Base-by-base conservation (phyloP, 2,888 invertebrate species). In the Acleris cristana region DNA sequence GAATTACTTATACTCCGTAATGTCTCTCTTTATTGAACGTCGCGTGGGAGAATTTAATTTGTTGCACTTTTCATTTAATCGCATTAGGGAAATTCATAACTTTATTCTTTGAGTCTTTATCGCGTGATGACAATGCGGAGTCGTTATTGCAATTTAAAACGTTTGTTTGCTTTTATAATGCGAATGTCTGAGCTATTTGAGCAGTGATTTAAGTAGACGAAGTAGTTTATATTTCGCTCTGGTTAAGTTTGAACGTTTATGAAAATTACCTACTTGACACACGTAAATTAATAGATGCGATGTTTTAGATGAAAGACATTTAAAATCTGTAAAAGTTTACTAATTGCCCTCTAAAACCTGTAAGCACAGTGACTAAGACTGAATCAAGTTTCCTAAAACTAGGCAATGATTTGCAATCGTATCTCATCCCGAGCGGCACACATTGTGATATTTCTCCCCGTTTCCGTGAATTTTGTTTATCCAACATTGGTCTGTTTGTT, bases 401-500 rank as follows among this genome's bases (percentile, higher is more conserved):
- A 72, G 74, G 74, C 18, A 60, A 61, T 53, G 60, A 76, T 84
- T 84, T 79, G 86, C 86, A 80, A 82, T 80, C 80, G 80, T 74
- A 72, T 81, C 83, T 84, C 88, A 86, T 85, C 89, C 85, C 81
- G 16, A 48, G 86, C 76, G 79, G 80, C 73, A 79, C 78, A 83
- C 81, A 87, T 88, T 87, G 88, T 89, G 81, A 83, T 86, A 90
- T 90, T 89, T 89, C 89, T 89, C 87, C 86, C 85, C 83, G 86
- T 90, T 90, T 90, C 92, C 90, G 88, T 90, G 91, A 91, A 92
- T 91, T 90, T 86, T 88, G 89, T 90, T 88, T 89, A 89, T 89
- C 86, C 88, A 87, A 87, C 85, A 86, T 88, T 86, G 84, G 87
- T 74, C 79, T 82, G 85, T 84, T 86, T 77, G 79, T 86, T 84